Conservation (phyloP, 1,140 invertebrate genomes). For the Ostrea denselamellosa region DNA sequence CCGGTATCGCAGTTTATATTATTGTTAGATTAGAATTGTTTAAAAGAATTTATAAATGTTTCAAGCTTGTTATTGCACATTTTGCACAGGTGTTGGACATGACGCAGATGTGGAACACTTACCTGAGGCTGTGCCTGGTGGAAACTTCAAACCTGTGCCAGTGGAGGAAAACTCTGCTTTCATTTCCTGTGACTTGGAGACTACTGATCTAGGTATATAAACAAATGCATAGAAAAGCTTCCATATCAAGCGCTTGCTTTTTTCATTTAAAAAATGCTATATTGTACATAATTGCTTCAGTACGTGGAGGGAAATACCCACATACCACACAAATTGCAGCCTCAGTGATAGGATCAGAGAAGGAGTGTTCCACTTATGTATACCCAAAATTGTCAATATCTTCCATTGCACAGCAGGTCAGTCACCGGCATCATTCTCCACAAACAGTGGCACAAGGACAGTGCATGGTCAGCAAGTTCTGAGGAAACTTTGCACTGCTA, state of each 20-base stretch:
- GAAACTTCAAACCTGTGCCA: not conserved
- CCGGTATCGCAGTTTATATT: conserved; percentile 24
- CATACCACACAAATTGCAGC: conserved; percentile 52
- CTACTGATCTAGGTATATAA: conserved; percentile 33
- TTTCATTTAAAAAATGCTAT: not conserved
- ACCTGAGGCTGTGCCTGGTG: conserved; percentile 35
- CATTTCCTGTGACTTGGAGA: conserved; percentile 36
- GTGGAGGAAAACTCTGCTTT: not conserved
- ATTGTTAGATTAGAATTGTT: not conserved
- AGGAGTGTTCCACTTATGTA: conserved; percentile 17
- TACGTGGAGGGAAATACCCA: conserved; percentile 9
- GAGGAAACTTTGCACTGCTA: no score
- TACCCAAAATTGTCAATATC: conserved; percentile 40
- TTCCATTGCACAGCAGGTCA: no score
- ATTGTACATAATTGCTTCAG: conserved; percentile 21
- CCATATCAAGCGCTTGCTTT: not conserved
- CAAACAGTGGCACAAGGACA: no score
- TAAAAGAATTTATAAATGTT: not conserved
- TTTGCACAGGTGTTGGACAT: conserved; percentile 15
- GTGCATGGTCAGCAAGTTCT: no score
- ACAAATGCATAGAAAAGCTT: not conserved
- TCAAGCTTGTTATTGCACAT: not conserved
- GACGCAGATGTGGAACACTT: conserved; percentile 35
- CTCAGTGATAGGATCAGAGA: not conserved
- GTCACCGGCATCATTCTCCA: no score